These are phyloP conservation scores for Drosophila varians DNA, from an alignment of 1,140 invertebrate species.

Conservation along the genomic window DNA sequence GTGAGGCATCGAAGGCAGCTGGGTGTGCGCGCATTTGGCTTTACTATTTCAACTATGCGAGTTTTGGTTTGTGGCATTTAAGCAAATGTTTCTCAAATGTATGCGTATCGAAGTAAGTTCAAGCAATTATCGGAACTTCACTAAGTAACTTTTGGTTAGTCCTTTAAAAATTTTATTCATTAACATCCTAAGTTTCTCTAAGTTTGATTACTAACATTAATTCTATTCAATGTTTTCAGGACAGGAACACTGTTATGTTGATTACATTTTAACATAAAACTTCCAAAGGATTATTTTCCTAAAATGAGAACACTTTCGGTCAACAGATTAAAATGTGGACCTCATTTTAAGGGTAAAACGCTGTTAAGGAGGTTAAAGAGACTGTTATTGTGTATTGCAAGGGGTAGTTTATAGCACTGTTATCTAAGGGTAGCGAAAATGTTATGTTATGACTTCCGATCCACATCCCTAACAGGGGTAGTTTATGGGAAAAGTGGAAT, in stretches of 20 bases:
- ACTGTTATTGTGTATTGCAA: background rate
- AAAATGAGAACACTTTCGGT: conserved; percentile 45
- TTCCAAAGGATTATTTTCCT: too few species aligned
- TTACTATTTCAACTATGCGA: conserved; percentile 63
- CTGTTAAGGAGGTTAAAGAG: background rate
- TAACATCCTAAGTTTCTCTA: conserved; percentile 44
- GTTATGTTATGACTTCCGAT: background rate
- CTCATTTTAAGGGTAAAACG: background rate
- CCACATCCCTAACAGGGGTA: background rate
- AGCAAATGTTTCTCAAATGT: conserved; percentile 78
- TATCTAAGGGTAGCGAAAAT: background rate
- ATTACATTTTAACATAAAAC: background rate
- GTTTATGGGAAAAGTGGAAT: background rate
- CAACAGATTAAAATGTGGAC: background rate
- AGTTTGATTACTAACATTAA: too few species aligned
- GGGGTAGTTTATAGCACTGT: background rate
- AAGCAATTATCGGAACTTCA: conserved; percentile 44
- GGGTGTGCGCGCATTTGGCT: conserved; percentile 54
- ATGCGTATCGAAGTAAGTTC: conserved; percentile 32
- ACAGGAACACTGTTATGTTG: background rate
- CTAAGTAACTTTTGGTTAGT: conserved; percentile 61
- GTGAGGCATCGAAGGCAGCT: conserved; percentile 23
- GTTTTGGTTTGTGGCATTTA: conserved; percentile 81
- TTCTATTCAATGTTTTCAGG: too few species aligned
- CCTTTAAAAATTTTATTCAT: conserved; percentile 56